Percentiles rank a stretch among this genome's conserved stretches.
phyloP scores from a whole-genome alignment of 64 coral and sea anemone species.

The Catalaphyllia jardinei region DNA sequence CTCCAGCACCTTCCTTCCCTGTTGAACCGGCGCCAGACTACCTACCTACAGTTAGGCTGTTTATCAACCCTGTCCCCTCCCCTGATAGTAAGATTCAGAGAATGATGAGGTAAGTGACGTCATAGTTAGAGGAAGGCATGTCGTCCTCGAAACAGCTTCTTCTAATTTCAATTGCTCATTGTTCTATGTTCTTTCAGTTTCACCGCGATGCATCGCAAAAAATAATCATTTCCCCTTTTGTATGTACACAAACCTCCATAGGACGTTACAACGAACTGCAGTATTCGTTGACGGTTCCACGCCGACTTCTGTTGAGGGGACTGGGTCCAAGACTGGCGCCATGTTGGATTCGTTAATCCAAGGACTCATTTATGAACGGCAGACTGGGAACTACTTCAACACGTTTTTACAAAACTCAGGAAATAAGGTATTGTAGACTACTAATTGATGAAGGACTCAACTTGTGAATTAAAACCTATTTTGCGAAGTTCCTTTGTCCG shows the following conservation, averaged over 20 bases:
- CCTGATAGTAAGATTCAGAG: constrained; percentile 54
- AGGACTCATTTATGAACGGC: constrained; percentile 73
- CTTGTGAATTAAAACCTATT: no score
- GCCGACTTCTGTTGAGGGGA: neutral
- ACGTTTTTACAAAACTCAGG: constrained; percentile 54
- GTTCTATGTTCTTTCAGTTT: no score
- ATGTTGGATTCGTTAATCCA: constrained; percentile 78
- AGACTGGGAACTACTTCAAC: constrained; percentile 84
- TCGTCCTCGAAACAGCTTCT: neutral
- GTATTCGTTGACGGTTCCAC: neutral
- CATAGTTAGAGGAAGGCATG: neutral
- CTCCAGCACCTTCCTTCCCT: constrained; percentile 55
- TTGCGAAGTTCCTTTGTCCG: no score
- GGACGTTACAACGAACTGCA: constrained; percentile 54
- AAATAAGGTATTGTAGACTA: constrained; percentile 68
- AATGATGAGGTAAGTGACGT: constrained; percentile 63
- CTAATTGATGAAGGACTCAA: neutral
- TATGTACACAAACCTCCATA: neutral
- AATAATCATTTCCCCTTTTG: neutral
- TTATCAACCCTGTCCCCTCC: constrained; percentile 82
- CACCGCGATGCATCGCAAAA: no score
- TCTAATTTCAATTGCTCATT: no score
- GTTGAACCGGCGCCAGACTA: constrained; percentile 68
- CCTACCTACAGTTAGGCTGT: constrained; percentile 75
- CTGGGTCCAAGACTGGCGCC: neutral